These are phyloP conservation scores for Pagetopsis macropterus DNA, from an alignment of 2,797 vertebrate species.

Conservation along the genomic window DNA sequence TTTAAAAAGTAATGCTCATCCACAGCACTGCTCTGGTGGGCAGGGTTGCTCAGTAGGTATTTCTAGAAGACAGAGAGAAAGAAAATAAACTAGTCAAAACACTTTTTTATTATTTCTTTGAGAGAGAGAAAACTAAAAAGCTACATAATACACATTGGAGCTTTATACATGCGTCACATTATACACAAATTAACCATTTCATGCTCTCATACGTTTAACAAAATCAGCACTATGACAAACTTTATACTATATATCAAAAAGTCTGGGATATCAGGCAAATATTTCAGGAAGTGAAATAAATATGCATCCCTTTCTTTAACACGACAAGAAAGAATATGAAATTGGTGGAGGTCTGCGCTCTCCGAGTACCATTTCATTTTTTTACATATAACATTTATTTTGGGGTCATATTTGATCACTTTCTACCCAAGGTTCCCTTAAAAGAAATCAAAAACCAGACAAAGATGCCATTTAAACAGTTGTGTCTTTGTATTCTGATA, in stretches of 20 bases:
- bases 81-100: background rate
- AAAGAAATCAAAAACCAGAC: background rate
- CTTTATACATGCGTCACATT: background rate
- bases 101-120: too few species aligned
- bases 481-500: background rate
- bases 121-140: background rate
- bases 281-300: background rate
- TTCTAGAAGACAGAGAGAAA: slow-evolving; percentile 71
- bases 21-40: slow-evolving; percentile 85
- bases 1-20: slow-evolving; percentile 89
- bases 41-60: slow-evolving; percentile 85
- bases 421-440: too few species aligned
- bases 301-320: too few species aligned
- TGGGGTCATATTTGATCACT: background rate
- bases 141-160: background rate
- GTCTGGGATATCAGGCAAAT: background rate
- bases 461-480: background rate
- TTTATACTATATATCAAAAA: background rate
- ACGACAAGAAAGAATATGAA: too few species aligned
- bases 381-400: background rate
- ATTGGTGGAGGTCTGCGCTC: too few species aligned
- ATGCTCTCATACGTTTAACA: background rate
- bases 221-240: background rate
- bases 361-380: too few species aligned
- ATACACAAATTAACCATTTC: background rate